These are phyloP conservation scores for Mus musculus DNA, from an alignment of 2,113 vertebrate species.

Conservation along the genomic window GRCm39 chrX:167658001-167658500, in stretches of 20 bases:
- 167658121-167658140: conserved; percentile 70
- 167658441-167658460: not conserved
- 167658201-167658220: conserved; percentile 63
- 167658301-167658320: not conserved
- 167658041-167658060: conserved; percentile 76
- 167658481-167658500: not conserved
- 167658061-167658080: conserved; percentile 74
- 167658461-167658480: not conserved
- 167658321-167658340: conserved; percentile 33
- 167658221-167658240: not conserved
- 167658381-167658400: not conserved
- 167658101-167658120: conserved; percentile 74
- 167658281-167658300: conserved; percentile 14
- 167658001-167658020: conserved; percentile 56
- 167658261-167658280: not conserved
- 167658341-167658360: not conserved
- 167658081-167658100: conserved; percentile 68
- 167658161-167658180: conserved; percentile 68
- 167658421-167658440: not conserved
- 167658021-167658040: conserved; percentile 68
- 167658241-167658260: conserved; percentile 7
- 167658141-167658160: conserved; percentile 69
- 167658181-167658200: conserved; percentile 68
- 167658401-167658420: not conserved
- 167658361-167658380: not conserved